phyloP scores from a whole-genome alignment of 1,140 invertebrate species.

The Andrena cerasifolii region DNA sequence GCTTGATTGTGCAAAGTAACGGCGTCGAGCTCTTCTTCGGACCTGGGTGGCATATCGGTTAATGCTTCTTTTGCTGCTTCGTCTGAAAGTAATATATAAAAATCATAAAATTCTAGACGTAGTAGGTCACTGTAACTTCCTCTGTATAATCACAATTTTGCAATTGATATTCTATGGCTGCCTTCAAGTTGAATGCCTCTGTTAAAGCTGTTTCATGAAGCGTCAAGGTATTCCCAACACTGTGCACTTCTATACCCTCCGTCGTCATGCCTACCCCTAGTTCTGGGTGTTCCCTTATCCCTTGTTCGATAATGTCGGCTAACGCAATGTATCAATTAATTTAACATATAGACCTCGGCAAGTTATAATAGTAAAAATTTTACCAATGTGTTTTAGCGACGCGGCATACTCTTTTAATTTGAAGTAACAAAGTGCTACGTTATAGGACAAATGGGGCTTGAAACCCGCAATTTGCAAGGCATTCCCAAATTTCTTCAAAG shows the following conservation, averaged over 20 bases:
- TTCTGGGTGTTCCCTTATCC: constrained; percentile 98
- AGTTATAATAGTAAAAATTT: constrained; percentile 22
- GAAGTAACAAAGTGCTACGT: constrained; percentile 98
- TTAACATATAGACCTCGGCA: constrained; percentile 4
- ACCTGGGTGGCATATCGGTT: constrained; percentile 98
- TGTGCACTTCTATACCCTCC: constrained; percentile 98
- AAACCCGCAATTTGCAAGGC: constrained; percentile 95
- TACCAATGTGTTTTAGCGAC: constrained; percentile 93
- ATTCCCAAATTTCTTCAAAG: constrained; percentile 94
- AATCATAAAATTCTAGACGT: background rate
- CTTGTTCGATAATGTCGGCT: constrained; percentile 98
- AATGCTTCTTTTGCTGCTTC: constrained; percentile 96
- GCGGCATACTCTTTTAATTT: constrained; percentile 96
- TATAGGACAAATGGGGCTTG: constrained; percentile 96
- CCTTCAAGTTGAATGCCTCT: constrained; percentile 99
- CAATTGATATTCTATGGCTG: constrained; percentile 98
- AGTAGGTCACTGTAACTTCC: background rate
- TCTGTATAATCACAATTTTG: constrained; percentile 89
- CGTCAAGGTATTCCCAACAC: constrained; percentile 98
- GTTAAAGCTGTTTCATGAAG: constrained; percentile 98
- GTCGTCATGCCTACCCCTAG: constrained; percentile 98
- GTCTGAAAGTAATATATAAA: constrained; percentile 82
- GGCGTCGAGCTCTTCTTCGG: constrained; percentile 98
- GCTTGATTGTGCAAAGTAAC: constrained; percentile 99
- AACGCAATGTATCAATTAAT: constrained; percentile 65